Base-by-base conservation (phyloP, 2,797 vertebrate species). In the Microctenopoma lineatum region DNA sequence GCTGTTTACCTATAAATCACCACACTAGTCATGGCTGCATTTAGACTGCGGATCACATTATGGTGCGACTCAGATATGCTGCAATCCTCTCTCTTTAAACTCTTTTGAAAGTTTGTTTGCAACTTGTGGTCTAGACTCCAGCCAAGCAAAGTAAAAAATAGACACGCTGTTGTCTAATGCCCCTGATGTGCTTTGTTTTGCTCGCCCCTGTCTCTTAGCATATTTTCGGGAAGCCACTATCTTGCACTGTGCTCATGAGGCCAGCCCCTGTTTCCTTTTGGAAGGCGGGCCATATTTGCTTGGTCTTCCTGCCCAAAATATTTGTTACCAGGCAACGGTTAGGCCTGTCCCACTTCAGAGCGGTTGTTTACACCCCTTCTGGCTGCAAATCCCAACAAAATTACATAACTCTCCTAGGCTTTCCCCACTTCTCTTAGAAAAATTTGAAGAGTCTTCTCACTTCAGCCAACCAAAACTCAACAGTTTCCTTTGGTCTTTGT, bases 271-370 rank as follows among this genome's bases (percentile, higher is more conserved):
- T 93, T 93, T 93, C 88, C 91, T 85, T 72, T 76, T 86, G 88
- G 89, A 90, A 91, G 92, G 92, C 89, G 88, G 91, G 88, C 81
- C 91, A 1, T 92, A 91, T 92, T 93, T 93, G 91, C 91, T 77
- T 87, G 60, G 77, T 92, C 90, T 90, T 81, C 89, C 90, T 90
- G 91, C 88, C 90, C 93, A 93, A 94, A 95, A 95, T 94, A 94
- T 92, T 91, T 90, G 94, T 94, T 93, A 85, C 94, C 77, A 93
- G 84, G 94, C 94, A 94, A 95, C 94, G 70, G 68, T 46, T 59
- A 84, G 81, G 88, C 88, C 91, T 84, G 74, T 91, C 92, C 92
- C 87, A 90, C 83, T 90, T 80, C 72, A 80, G 75, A 80, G 68
- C 53, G 44, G 61, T 88, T 92, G 91, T 93, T 92, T 88, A 94